Evolutionary conservation across 37 sponge, comb jelly and placozoan genomes (phyloP).

Genomic region (Bolinopsis microptera): DNA sequence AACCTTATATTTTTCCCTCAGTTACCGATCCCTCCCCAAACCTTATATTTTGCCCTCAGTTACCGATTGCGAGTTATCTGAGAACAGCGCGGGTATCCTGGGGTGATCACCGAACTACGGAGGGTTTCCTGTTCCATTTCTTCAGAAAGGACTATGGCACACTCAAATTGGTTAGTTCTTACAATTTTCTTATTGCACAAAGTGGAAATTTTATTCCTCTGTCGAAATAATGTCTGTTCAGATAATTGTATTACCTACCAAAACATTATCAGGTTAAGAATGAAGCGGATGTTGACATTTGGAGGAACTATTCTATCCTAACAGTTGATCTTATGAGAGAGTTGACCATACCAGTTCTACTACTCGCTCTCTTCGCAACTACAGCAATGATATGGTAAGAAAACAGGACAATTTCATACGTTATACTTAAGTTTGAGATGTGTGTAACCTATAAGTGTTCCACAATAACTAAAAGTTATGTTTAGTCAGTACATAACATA

Average conservation of each 20-base stretch:
- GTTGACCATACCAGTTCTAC: not conserved
- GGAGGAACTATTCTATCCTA: not conserved
- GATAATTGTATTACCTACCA: too few relatives aligned
- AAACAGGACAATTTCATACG: too few relatives aligned
- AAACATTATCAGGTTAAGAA: not conserved
- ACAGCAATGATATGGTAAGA: not conserved
- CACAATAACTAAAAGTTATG: too few relatives aligned
- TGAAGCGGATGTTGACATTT: constrained; percentile 6
- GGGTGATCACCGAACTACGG: constrained; percentile 5
- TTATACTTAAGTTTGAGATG: too few relatives aligned
- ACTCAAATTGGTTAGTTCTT: constrained; percentile 23
- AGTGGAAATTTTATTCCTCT: too few relatives aligned
- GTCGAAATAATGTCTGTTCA: too few relatives aligned
- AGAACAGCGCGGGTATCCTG: constrained; percentile 8
- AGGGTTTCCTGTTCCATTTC: constrained; percentile 52
- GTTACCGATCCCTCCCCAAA: too few relatives aligned
- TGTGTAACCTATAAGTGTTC: too few relatives aligned
- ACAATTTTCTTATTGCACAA: not conserved
- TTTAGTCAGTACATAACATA: too few relatives aligned
- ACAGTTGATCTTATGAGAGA: not conserved
- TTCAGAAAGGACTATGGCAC: constrained; percentile 41
- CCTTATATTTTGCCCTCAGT: not conserved
- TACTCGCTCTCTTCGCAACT: not conserved
- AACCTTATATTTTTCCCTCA: not conserved
- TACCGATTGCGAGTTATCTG: constrained; percentile 19